These are phyloP conservation scores for Polyommatus iphigenia DNA, from an alignment of 2,888 invertebrate genomes.

Conservation along the genomic window DNA sequence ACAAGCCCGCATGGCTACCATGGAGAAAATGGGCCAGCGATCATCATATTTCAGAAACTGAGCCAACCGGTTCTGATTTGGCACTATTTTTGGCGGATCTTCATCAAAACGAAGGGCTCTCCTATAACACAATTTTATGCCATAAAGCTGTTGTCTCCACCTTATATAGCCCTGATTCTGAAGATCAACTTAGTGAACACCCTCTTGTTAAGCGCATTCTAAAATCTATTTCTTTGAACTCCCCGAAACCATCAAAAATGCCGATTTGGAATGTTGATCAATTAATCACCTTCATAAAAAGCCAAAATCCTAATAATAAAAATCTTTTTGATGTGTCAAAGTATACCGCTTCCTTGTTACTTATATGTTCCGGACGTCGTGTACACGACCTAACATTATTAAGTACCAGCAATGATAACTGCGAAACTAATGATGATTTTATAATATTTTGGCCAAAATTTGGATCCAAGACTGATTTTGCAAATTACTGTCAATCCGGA, in stretches of 20 bases:
- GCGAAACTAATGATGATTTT: conserved; percentile 17
- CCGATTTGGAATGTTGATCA: conserved; percentile 14
- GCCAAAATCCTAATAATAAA: conserved; percentile 8
- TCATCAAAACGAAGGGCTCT: not conserved
- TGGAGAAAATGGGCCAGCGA: conserved; percentile 14
- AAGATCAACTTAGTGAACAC: conserved; percentile 7
- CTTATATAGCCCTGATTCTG: conserved; percentile 13
- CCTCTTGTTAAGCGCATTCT: conserved; percentile 21
- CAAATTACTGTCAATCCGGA: conserved; percentile 39
- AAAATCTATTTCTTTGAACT: not conserved
- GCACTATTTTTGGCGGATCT: conserved; percentile 14
- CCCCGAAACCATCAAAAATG: not conserved
- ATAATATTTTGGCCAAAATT: conserved; percentile 33
- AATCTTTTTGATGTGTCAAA: conserved; percentile 32
- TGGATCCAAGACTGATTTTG: conserved; percentile 40
- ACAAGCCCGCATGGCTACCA: not conserved
- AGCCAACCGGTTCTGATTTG: conserved; percentile 7
- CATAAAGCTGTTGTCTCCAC: conserved; percentile 23
- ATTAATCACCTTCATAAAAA: not conserved
- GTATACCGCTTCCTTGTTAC: conserved; percentile 31
- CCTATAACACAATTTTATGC: conserved; percentile 6
- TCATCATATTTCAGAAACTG: not conserved
- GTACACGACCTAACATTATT: conserved; percentile 34
- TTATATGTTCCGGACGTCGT: conserved; percentile 33
- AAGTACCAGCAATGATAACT: not conserved